These are phyloP conservation scores for Holothuria scabra DNA, from an alignment of 53 echinoderm and acorn worm species.

Conservation along the genomic window DNA sequence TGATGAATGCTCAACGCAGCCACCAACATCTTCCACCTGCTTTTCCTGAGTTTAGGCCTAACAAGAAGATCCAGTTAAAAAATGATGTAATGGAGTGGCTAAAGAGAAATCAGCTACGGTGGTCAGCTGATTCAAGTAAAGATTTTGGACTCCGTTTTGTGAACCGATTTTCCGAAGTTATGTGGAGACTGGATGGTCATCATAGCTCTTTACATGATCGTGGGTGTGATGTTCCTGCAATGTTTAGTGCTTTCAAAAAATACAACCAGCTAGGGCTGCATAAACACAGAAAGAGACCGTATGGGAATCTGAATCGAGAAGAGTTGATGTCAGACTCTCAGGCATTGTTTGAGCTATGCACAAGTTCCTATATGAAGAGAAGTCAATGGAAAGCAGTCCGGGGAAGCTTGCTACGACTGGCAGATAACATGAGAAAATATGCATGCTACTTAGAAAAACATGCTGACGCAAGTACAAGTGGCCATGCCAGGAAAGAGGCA, in stretches of 20 bases:
- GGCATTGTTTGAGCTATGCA: conserved; percentile 4
- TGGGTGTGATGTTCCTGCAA: conserved; percentile 5
- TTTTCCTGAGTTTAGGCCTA: neutral
- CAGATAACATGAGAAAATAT: conserved; percentile 29
- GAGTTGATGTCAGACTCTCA: neutral
- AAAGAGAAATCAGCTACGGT: neutral
- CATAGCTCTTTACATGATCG: conserved; percentile 15
- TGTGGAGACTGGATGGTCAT: conserved; percentile 7
- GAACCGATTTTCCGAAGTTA: neutral
- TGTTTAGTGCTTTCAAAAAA: neutral
- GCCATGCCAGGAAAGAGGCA: neutral
- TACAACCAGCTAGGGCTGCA: conserved; percentile 4
- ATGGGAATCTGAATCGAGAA: neutral
- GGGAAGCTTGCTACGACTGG: neutral
- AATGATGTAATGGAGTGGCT: conserved; percentile 4
- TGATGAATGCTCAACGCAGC: conserved; percentile 12
- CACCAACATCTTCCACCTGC: neutral
- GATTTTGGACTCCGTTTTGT: neutral
- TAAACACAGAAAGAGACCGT: conserved; percentile 27
- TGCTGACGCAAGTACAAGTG: neutral
- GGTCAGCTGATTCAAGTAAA: neutral
- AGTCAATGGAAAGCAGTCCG: conserved; percentile 3
- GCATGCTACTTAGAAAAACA: conserved; percentile 34
- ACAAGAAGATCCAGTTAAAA: conserved; percentile 2
- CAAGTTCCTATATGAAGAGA: neutral